Percentiles rank a stretch among this genome's conserved stretches.
Evolutionary conservation across 2,888 invertebrate species (phyloP).

Genomic region (Bembecia ichneumoniformis): DNA sequence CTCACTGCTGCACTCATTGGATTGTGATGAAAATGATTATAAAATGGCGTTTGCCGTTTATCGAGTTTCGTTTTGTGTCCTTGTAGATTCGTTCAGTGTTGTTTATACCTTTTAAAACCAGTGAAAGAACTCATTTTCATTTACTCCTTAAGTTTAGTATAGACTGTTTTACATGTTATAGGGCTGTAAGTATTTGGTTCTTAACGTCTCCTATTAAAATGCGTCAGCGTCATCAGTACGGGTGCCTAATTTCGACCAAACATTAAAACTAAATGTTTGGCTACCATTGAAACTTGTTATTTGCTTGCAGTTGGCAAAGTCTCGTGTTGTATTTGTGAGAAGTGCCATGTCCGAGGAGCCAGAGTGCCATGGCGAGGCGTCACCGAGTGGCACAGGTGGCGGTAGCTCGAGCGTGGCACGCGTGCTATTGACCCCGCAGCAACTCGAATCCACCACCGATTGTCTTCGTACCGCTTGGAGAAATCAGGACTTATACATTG

Average conservation of each 20-base stretch:
- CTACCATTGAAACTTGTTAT: constrained; percentile 37
- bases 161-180: constrained; percentile 13
- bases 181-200: constrained; percentile 34
- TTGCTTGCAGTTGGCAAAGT: constrained; percentile 64
- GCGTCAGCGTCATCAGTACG: constrained; percentile 26
- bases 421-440: constrained; percentile 75
- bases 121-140: constrained; percentile 6
- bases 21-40: constrained; percentile 16
- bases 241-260: constrained; percentile 50
- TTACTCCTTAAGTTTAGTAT: constrained; percentile 7
- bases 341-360: constrained; percentile 70
- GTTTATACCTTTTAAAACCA: background rate
- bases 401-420: constrained; percentile 69
- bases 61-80: constrained; percentile 38
- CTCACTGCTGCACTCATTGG: too few species aligned
- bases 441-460: constrained; percentile 75
- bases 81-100: constrained; percentile 23
- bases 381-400: constrained; percentile 47
- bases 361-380: constrained; percentile 63
- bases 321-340: constrained; percentile 50
- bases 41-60: constrained; percentile 49
- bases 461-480: constrained; percentile 80
- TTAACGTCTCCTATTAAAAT: constrained; percentile 14
- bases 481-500: constrained; percentile 83
- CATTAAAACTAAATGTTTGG: constrained; percentile 28